Conservation (phyloP, 2,888 invertebrate genomes). For the Cremastobaeus sp. region DNA sequence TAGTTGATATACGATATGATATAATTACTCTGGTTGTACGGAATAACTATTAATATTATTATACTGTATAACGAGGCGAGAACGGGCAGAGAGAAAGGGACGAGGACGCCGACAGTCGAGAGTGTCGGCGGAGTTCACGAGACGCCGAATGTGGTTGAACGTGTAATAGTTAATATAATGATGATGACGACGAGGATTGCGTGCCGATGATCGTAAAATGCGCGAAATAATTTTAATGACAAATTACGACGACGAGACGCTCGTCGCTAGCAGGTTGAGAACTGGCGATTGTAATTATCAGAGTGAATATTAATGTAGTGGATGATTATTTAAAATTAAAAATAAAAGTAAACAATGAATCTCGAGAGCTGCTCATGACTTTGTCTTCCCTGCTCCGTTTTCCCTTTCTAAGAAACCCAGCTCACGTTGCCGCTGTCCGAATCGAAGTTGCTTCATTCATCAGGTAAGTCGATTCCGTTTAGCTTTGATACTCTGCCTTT, state of each 20-base stretch:
- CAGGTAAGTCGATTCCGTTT: too few species aligned
- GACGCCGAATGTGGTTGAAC: slow-evolving; percentile 57
- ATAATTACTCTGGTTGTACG: slow-evolving; percentile 65
- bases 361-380: slow-evolving; percentile 33
- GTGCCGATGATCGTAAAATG: slow-evolving; percentile 59
- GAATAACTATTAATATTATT: slow-evolving; percentile 63
- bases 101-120: slow-evolving; percentile 16
- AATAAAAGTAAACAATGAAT: slow-evolving; percentile 69
- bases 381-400: slow-evolving; percentile 7
- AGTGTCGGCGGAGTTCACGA: slow-evolving; percentile 40
- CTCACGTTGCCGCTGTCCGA: too few species aligned
- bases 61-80: slow-evolving; percentile 61
- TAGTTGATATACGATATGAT: slow-evolving; percentile 64
- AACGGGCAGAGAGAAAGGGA: slow-evolving; percentile 38
- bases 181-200: slow-evolving; percentile 55
- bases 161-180: slow-evolving; percentile 57
- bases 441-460: too few species aligned
- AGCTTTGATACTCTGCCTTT: too few species aligned
- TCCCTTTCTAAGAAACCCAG: too few species aligned
- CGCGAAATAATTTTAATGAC: slow-evolving; percentile 59
- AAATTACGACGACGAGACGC: slow-evolving; percentile 60
- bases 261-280: slow-evolving; percentile 60
- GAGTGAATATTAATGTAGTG: slow-evolving; percentile 73
- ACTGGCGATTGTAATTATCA: slow-evolving; percentile 69
- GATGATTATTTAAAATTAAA: slow-evolving; percentile 74